phyloP scores from a whole-genome alignment of 2,888 invertebrate genomes.

The Terebella lapidaria region DNA sequence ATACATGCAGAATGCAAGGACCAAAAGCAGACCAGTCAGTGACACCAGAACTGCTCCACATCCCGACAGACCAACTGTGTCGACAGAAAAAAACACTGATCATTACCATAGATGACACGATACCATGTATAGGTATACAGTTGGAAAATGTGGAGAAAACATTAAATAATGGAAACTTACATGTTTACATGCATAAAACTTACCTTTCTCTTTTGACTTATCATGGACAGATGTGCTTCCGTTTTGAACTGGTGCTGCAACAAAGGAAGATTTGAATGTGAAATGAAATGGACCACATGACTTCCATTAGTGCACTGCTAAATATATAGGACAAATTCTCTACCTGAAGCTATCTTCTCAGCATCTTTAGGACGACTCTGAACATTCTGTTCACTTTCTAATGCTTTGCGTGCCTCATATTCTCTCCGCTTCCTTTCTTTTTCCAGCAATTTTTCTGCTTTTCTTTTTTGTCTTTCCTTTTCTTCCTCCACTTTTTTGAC shows the following conservation, averaged over 20 bases:
- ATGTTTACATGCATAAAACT: no score
- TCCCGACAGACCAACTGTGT: constrained; percentile 12
- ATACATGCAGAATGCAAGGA: not conserved
- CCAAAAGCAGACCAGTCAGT: constrained; percentile 1
- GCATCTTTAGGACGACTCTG: not conserved
- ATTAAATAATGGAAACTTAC: no score
- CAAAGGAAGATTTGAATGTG: no score
- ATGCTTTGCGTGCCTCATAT: constrained; percentile 7
- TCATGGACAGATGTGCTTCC: no score
- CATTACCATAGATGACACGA: not conserved
- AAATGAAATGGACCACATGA: no score
- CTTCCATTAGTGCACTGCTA: no score
- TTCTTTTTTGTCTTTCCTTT: constrained; percentile 9
- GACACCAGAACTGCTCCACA: constrained; percentile 4
- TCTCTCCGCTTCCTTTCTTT: constrained; percentile 11
- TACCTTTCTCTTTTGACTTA: no score
- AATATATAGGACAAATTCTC: no score
- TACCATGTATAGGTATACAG: no score
- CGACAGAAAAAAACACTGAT: not conserved
- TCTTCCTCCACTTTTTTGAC: constrained; percentile 13
- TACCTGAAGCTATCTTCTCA: not conserved
- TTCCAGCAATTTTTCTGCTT: constrained; percentile 14
- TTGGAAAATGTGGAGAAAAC: no score
- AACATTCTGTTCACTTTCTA: not conserved
- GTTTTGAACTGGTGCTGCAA: no score